Evolutionary conservation across 2,888 invertebrate species (phyloP), one percentile per base, ranked within the genome.

Genomic region (Gisinianus flammeolus): DNA sequence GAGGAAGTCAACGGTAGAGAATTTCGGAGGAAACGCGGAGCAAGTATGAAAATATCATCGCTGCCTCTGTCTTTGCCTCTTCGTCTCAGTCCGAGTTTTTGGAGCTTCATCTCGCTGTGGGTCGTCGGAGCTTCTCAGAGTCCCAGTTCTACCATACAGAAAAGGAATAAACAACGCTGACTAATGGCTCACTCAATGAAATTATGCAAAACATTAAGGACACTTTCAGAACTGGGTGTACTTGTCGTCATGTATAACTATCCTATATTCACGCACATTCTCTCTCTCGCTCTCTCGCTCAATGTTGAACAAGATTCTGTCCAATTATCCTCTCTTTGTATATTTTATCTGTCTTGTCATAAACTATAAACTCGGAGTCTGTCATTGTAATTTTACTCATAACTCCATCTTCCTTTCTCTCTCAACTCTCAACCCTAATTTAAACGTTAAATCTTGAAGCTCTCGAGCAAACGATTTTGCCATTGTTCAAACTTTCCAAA

Each of bases 131-230:
- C 10, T n/a, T 19, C 56, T 64, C 64, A 12, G 64, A 66, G 31
- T 19, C 12, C 12, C 16, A 30, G 64, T 19, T 26, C 28, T 6
- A n/a, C 28, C 26, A 28, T 5, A 30, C 19, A 54, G 19, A 24
- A 56, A 56, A 24, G 33, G 58, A 22, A 58, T 72, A 72, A 72
- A 72, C 72, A 72, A 72, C 2, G 56, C 28, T 72, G 72, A 72
- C 72, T 72, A 72, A 72, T 72, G 72, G 72, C 33, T 58, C 58
- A 58, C 58, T 72, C 58, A 33, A 58, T 72, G 72, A 72, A 62
- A 58, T 58, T 72, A 72, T 72, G 72, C 72, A 72, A 72, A 72
- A 58, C 72, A 72, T 72, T 72, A 72, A 62, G 72, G 54, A 62
- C 72, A 72, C 72, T 72, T 56, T 72, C 58, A 58, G 26, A 44